A percentile compares a stretch with the other conserved stretches of the same genome.
Evolutionary conservation across 2,797 vertebrate genomes (phyloP).

Genomic region (Sebastes matsubarae): DNA sequence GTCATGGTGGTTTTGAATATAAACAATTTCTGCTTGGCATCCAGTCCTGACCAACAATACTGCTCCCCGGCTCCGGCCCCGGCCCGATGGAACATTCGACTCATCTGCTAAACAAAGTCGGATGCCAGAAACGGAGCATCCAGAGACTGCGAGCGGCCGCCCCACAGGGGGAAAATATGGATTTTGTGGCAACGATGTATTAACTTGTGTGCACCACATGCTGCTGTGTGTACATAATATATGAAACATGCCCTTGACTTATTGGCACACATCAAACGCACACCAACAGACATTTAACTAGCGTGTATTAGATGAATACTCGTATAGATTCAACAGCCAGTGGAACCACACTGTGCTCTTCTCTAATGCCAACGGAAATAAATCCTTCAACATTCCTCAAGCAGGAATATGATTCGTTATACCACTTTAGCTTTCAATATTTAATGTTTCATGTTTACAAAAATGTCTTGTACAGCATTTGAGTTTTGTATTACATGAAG

Average conservation of each 20-base stretch:
- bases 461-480: not conserved
- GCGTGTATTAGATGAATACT: not conserved
- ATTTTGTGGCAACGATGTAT: conserved; percentile 35
- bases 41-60: conserved; percentile 33
- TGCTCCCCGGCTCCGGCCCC: conserved; percentile 5
- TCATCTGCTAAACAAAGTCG: conserved; percentile 58
- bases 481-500: not conserved
- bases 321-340: not conserved
- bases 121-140: conserved; percentile 31
- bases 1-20: conserved; percentile 68
- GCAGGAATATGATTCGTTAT: not conserved
- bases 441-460: not conserved
- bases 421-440: not conserved
- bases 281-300: conserved; percentile 2
- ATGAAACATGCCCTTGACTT: conserved; percentile 42
- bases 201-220: conserved; percentile 58
- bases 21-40: conserved; percentile 64
- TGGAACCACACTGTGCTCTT: not conserved
- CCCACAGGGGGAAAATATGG: conserved; percentile 46
- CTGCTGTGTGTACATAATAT: conserved; percentile 25
- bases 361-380: not conserved
- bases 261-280: conserved; percentile 22
- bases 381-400: not conserved
- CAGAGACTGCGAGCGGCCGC: conserved; percentile 6
- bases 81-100: conserved; percentile 48